Conservation (phyloP, 30 jellyfish, hydroid and myxozoan genomes). For the Hydra vulgaris region DNA sequence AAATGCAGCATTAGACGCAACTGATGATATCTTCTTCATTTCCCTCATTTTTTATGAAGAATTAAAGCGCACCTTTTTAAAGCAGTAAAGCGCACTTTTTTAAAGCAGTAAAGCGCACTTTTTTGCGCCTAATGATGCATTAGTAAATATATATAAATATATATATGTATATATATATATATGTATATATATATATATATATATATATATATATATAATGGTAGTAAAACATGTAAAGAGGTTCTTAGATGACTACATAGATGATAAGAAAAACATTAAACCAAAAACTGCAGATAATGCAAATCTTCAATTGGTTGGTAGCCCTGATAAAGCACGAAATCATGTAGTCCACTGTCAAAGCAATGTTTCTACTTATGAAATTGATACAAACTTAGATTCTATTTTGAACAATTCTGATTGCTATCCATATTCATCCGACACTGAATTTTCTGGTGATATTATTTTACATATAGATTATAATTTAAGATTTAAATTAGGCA, state of each 20-base stretch:
- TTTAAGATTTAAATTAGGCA: background rate
- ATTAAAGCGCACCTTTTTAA: no score
- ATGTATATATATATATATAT: no score
- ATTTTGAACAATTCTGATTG: background rate
- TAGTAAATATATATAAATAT: no score
- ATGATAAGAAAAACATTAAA: background rate
- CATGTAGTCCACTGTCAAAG: background rate
- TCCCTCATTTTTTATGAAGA: no score
- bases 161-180: no score
- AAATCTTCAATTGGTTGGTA: background rate
- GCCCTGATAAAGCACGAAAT: background rate
- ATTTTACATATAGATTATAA: background rate
- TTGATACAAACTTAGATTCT: background rate
- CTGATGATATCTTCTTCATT: no score
- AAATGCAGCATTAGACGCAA: no score
- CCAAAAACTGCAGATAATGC: background rate
- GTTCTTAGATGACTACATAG: background rate
- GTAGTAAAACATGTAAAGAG: no score
- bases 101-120: no score
- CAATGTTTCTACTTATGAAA: background rate
- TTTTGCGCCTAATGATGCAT: no score
- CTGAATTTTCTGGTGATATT: background rate
- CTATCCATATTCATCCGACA: background rate
- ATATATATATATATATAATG: no score
- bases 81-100: no score